These are phyloP conservation scores for Hypselothyrea guttata DNA, from an alignment of 2,888 invertebrate species.

Conservation along the genomic window DNA sequence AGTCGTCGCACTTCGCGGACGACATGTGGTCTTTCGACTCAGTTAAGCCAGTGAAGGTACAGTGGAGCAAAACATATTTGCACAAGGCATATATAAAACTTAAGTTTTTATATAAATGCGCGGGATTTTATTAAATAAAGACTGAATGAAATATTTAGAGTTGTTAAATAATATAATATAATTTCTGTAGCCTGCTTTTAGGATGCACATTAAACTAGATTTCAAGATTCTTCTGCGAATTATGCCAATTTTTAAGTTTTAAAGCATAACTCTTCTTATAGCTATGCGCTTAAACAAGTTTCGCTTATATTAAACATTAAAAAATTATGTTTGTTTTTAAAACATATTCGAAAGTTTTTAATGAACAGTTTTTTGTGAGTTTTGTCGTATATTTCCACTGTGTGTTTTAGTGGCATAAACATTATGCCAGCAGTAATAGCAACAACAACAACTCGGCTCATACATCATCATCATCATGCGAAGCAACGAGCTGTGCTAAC, in stretches of 20 bases:
- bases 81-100: not conserved
- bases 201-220: too few species aligned
- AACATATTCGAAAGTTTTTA: too few species aligned
- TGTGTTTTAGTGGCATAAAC: conserved; percentile 9
- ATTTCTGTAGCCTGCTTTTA: too few species aligned
- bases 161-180: too few species aligned
- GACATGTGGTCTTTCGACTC: conserved; percentile 38
- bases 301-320: not conserved
- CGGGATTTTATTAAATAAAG: too few species aligned
- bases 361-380: not conserved
- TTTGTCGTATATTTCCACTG: conserved; percentile 18
- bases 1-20: conserved; percentile 26
- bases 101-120: too few species aligned
- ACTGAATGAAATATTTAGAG: too few species aligned
- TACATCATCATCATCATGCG: conserved; percentile 56
- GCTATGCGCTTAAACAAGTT: too few species aligned
- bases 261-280: too few species aligned
- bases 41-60: conserved; percentile 27
- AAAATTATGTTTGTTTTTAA: not conserved
- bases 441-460: conserved; percentile 28
- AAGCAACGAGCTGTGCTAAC: conserved; percentile 61
- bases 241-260: too few species aligned
- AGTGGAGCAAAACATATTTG: conserved; percentile 7
- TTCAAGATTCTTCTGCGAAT: too few species aligned
- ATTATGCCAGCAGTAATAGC: conserved; percentile 4